Percentiles rank a stretch among this genome's conserved stretches.
phyloP scores from a whole-genome alignment of 2,888 invertebrate species.

The Eupithecia subumbrata region DNA sequence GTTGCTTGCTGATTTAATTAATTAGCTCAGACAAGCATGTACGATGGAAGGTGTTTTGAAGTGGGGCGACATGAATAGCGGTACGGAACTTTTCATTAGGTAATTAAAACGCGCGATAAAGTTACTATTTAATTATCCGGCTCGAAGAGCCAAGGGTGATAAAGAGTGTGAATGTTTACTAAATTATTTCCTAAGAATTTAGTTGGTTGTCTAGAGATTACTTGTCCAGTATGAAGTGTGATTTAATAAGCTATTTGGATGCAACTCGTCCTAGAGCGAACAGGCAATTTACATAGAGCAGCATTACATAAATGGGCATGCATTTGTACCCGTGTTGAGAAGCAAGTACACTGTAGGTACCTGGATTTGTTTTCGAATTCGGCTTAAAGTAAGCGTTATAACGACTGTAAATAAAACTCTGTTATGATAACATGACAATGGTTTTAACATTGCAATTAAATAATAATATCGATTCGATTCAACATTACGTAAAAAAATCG shows the following conservation, averaged over 20 bases:
- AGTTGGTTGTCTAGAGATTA: background rate
- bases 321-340: conserved; percentile 55
- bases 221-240: background rate
- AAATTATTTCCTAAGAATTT: background rate
- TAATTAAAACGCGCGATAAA: conserved; percentile 25
- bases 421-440: conserved; percentile 34
- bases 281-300: conserved; percentile 57
- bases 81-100: conserved; percentile 26
- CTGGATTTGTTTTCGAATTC: conserved; percentile 51
- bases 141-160: background rate
- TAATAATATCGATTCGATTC: background rate
- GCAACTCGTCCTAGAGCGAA: background rate
- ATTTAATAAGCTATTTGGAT: conserved; percentile 5
- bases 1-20: conserved; percentile 19
- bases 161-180: background rate
- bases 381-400: conserved; percentile 39
- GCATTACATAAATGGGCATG: conserved; percentile 62
- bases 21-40: conserved; percentile 27
- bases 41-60: conserved; percentile 23
- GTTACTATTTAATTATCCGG: conserved; percentile 11
- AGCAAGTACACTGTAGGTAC: conserved; percentile 40
- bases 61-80: conserved; percentile 27
- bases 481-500: background rate
- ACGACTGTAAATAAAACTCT: conserved; percentile 37
- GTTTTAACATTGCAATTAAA: conserved; percentile 5